These are phyloP conservation scores for Cheilinus undulatus DNA, from an alignment of 2,113 vertebrate genomes.

Conservation along the genomic window DNA sequence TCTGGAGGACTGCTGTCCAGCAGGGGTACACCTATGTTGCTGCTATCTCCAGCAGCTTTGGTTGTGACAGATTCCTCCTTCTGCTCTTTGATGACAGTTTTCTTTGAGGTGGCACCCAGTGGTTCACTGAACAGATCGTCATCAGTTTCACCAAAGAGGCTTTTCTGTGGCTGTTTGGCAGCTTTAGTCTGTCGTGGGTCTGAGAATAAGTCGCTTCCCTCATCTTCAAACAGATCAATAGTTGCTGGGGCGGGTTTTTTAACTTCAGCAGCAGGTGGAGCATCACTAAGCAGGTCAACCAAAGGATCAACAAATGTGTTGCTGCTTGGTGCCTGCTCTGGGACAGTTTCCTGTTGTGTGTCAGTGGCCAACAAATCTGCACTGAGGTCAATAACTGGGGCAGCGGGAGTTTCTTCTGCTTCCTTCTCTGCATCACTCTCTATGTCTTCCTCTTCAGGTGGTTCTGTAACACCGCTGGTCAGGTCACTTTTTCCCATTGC, in stretches of 20 bases:
- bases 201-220: constrained; percentile 68
- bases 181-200: constrained; percentile 51
- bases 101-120: constrained; percentile 66
- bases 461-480: neutral
- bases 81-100: constrained; percentile 47
- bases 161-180: constrained; percentile 62
- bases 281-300: constrained; percentile 47
- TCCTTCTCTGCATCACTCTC: constrained; percentile 26
- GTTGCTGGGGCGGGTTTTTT: constrained; percentile 38
- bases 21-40: constrained; percentile 30
- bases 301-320: constrained; percentile 44
- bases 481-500: constrained; percentile 13
- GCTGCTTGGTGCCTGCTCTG: constrained; percentile 3
- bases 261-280: neutral
- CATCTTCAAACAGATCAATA: constrained; percentile 68
- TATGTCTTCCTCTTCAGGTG: constrained; percentile 12
- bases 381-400: constrained; percentile 47
- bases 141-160: constrained; percentile 68
- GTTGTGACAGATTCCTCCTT: constrained; percentile 40
- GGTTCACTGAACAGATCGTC: constrained; percentile 75
- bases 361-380: neutral
- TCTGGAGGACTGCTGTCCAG: constrained; percentile 25
- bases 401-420: constrained; percentile 28
- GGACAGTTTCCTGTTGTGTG: too few species aligned
- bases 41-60: constrained; percentile 23